phyloP scores from a whole-genome alignment of 2,797 vertebrate genomes.

The Tangara arthus region DNA sequence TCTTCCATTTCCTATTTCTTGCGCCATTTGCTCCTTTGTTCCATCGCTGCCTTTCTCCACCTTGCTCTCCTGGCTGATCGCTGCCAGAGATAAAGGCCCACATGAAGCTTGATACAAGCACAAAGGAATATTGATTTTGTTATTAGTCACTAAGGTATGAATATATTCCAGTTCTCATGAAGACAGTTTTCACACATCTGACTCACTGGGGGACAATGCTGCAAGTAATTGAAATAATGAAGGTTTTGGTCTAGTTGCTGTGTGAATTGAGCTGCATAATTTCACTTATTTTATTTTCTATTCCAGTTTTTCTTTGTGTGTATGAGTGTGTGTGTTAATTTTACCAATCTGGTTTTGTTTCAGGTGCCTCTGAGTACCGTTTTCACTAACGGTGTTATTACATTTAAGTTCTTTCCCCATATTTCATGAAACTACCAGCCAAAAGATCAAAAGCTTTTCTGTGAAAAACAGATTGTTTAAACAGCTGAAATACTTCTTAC shows the following conservation, averaged over 20 bases:
- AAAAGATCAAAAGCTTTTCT: constrained; percentile 65
- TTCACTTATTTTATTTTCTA: constrained; percentile 42
- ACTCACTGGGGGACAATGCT: background rate
- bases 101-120: background rate
- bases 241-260: background rate
- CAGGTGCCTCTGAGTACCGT: constrained; percentile 39
- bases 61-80: background rate
- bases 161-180: background rate
- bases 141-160: background rate
- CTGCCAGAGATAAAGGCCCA: background rate
- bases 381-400: constrained; percentile 58
- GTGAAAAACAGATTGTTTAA: constrained; percentile 68
- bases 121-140: constrained; percentile 13
- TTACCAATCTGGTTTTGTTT: constrained; percentile 60
- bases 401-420: constrained; percentile 69
- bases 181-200: constrained; percentile 16
- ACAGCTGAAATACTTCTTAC: constrained; percentile 56
- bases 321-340: background rate
- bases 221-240: constrained; percentile 43
- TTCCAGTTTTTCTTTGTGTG: background rate
- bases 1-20: constrained; percentile 22
- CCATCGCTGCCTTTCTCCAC: background rate
- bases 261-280: constrained; percentile 27
- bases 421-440: constrained; percentile 71
- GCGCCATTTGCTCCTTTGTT: background rate